Base-by-base conservation (phyloP, 2,113 vertebrate genomes). In the Grantiella picta region DNA sequence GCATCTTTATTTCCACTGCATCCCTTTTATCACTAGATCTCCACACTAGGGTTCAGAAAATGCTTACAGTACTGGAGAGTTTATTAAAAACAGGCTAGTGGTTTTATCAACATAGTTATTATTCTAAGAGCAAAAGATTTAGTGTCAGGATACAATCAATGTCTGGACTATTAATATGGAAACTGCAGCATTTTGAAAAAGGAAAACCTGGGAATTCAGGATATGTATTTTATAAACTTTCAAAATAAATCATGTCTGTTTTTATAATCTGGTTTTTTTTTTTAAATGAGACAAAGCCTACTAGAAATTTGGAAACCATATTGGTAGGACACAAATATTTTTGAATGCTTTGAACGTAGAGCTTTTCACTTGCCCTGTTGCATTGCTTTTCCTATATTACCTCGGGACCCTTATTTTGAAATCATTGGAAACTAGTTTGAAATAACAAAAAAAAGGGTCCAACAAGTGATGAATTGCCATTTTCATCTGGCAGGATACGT, bases 51-150 rank as follows among this genome's bases (percentile, higher is more conserved):
- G 57, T 73, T 95, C 90, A 81, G 94, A 97, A 94, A 97, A 87
- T 60, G 70, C 89, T 94, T 94, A 89, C 56, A 10, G 61, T 84
- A 94, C 81, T 17, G 91, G 49, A 56, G 56, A 71, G 86, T 65
- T 93, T 96, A 95, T 94, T 96, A 90, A 93, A 96, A 79, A 92
- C 86, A 90, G 92, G 28, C 66, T 44, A 38, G 61, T 3, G 5
- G 76, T 87, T 91, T 72, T 91, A 95, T 92, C 84, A 72, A 73
- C 80, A 49, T 20, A 70, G 92, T 90, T 95, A 97, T 89, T 91
- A 92, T 88, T 94, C 95, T 78, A 94, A 85, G 29, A 88, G 68
- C 35, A 91, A 95, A 95, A 86, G 38, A 93, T 92, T 94, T 86
- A 91, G 90, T 28, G 91, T 92, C 50, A 89, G 77, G 80, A 60